Conservation (phyloP, 1,140 invertebrate genomes). For the Sinella curviseta region DNA sequence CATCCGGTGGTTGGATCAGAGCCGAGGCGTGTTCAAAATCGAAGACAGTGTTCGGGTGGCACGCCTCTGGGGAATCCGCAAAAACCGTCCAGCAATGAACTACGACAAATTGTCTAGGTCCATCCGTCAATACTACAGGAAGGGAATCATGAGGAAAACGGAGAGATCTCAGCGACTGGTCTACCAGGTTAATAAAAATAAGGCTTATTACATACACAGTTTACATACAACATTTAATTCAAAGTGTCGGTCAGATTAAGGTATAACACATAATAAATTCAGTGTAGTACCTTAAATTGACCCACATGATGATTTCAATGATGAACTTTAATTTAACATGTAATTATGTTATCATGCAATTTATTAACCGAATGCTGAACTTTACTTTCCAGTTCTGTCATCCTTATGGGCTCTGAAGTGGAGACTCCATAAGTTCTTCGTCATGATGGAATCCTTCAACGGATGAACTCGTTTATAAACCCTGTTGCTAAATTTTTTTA, state of each 20-base stretch:
- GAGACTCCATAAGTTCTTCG: not conserved
- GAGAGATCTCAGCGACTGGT: constrained; percentile 95
- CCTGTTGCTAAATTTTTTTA: constrained; percentile 50
- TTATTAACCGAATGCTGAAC: too few relatives aligned
- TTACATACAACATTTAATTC: too few relatives aligned
- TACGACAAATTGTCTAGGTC: constrained; percentile 98
- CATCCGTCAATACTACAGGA: constrained; percentile 99
- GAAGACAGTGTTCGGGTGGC: constrained; percentile 96
- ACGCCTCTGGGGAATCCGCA: constrained; percentile 91
- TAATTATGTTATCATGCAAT: too few relatives aligned
- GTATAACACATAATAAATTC: too few relatives aligned
- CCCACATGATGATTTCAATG: too few relatives aligned
- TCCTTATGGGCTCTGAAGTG: constrained; percentile 75
- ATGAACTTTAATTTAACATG: too few relatives aligned
- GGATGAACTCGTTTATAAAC: constrained; percentile 41
- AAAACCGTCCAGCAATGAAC: constrained; percentile 98
- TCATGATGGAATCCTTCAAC: constrained; percentile 29
- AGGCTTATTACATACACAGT: too few relatives aligned
- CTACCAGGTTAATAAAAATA: too few relatives aligned
- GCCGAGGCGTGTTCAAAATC: constrained; percentile 96
- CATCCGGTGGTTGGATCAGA: constrained; percentile 93
- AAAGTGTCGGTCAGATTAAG: too few relatives aligned
- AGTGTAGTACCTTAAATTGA: too few relatives aligned
- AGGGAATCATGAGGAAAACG: constrained; percentile 99
- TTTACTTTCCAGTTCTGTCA: constrained; percentile 99